Evolutionary conservation across 2,113 vertebrate species (phyloP), one percentile per base, ranked within the genome.

Genomic region (Stigmatopora nigra): DNA sequence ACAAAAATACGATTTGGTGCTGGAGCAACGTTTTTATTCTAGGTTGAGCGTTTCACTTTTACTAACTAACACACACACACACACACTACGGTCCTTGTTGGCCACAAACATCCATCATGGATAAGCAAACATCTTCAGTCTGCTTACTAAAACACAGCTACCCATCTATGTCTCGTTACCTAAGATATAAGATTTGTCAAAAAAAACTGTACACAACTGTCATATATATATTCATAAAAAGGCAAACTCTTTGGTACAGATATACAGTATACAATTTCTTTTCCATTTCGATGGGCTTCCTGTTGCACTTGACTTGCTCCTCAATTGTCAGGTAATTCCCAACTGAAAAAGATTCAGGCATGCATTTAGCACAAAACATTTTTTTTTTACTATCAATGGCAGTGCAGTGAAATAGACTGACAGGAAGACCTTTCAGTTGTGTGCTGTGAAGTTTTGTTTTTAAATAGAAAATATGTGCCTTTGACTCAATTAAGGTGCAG

Each of bases 131-230:
- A 75, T 86, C 84, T 74, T 86, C 73, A 82, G 86, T 85, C 88
- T 80, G 22, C 79, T 88, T 89, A 89, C 87, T 91, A 90, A 91
- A 91, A 90, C 89, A 89, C 83, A 82, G 75, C 87, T 89, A 89
- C 73, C 88, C 77, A 86, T 84, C 88, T 88, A 90, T 90, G 88
- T 87, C 65, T 63, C 60, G 74, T 91, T 90, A 90, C 86, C 83
- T 87, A 88, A 86, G 86, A 90, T 87, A 90, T 87, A 88, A 77
- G 79, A 88, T 88, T 86, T 89, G 82, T 90, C 91, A 89, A 88
- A 91, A 90, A 88, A 91, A 91, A 91, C 90, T 91, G 90, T 91
- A 91, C 90, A 91, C 82, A 86, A 88, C 88, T 88, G 85, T 88
- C 87, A 90, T 91, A 90, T 91, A 90, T 91, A 91, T 89, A 91